Evolutionary conservation across 1,140 invertebrate species (phyloP), one percentile per base, ranked within the genome.

Genomic region (Drosophila sucinea): DNA sequence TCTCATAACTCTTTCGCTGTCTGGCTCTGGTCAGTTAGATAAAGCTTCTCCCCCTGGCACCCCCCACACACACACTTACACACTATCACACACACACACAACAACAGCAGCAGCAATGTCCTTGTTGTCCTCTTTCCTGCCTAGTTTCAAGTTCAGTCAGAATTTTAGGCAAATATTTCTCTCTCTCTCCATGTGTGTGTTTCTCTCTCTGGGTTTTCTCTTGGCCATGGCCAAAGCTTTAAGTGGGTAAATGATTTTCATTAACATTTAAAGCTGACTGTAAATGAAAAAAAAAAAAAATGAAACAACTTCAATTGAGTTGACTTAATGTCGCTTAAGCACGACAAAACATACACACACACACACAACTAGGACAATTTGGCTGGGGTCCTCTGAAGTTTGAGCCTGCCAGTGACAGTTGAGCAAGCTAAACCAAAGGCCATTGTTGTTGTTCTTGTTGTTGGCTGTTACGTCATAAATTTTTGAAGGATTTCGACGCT

Each of bases 401-500:
- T 77, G 77, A 70, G 77, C 78, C 81, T 85, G 81, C 83, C 80
- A 89, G 70, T 77, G 66, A 77, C 83, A 87, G 81, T 72, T 67
- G 60, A 76, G 57, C 60, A 71, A 54, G 38, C 41, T 35, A 44
- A 51, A 30, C 40, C 41, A 56, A 51, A 51, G 44, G 29, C 23
- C 23, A 58, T 44, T 65, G 61, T 30, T 44, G 30, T 40, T 55
- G 44, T 33, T 33, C 11, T 32, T 56, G 47, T 25, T 58, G 30
- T 7, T 56, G 10, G 32, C 4, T 35, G 44, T 71, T 47, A 61
- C 70, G 68, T 77, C 83, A 81, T 83, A 89, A 81, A 87, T 81
- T 90, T 90, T 90, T 90, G 87, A 90, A 90, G 89, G 87, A 90
- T 90, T 90, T 90, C 76, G 89, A 73, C 84, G 90, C 81, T 89